Base-by-base conservation (phyloP, 2,797 vertebrate genomes). In the Lacerta agilis region DNA sequence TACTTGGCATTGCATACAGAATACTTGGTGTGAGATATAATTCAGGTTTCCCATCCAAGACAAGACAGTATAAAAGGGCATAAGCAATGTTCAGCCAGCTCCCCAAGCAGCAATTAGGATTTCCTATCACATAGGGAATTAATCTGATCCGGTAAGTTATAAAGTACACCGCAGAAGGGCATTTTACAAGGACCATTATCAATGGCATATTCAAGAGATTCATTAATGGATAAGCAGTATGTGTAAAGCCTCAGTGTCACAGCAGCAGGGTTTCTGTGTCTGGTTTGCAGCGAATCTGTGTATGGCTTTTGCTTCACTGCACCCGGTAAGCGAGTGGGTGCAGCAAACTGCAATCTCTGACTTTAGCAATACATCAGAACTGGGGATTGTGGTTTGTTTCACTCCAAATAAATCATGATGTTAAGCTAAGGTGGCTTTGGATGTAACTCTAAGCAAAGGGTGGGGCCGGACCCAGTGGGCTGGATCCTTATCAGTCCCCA, bases 11-110 rank as follows among this genome's bases (percentile, higher is more conserved):
- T 0, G 90, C 91, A 92, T 79, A 5, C 86, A 15, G 92, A 93
- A 90, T 89, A 86, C 85, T 95, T 94, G 55, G 83, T 2, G 3
- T 82, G 90, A 94, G 89, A 92, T 94, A 94, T 95, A 88, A 43
- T 89, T 93, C 86, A 92, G 92, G 92, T 91, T 91, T 88, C 91
- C 82, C 92, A 94, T 94, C 92, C 93, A 94, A 95, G 92, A 90
- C 90, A 91, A 94, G 94, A 83, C 82, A 92, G 92, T 89, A 78
- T 55, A 75, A 94, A 87, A 91, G 71, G 91, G 90, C 69, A 91
- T 89, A 86, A 91, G 78, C 17, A 75, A 89, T 6, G 82, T 87
- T 90, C 23, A 1, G 23, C 87, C 83, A 79, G 82, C 90, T 91
- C 83, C 89, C 86, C 91, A 91, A 90, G 91, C 87, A 92, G 91